These are phyloP conservation scores for Sebastes iracundus DNA, from an alignment of 2,797 vertebrate genomes.

Conservation along the genomic window DNA sequence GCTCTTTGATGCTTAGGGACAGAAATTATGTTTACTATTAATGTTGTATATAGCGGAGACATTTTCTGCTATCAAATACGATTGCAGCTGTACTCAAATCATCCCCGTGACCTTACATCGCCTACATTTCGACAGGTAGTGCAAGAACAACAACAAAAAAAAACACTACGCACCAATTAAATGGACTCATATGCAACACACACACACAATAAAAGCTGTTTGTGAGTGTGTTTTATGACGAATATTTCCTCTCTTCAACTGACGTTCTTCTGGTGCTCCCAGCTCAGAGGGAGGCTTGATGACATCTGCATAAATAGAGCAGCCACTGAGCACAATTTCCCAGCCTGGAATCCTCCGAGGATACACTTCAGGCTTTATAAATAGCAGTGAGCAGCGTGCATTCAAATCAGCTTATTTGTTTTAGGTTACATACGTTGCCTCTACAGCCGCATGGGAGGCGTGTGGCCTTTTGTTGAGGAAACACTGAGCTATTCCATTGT, in stretches of 20 bases:
- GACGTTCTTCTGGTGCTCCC: conserved; percentile 39
- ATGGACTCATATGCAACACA: neutral
- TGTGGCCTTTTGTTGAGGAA: neutral
- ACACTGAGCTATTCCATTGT: neutral
- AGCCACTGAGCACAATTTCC: conserved; percentile 34
- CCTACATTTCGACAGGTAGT: neutral
- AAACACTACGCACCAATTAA: neutral
- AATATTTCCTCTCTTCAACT: conserved; percentile 21
- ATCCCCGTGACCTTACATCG: neutral
- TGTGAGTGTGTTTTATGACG: conserved; percentile 13
- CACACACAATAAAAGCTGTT: neutral
- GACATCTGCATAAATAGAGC: conserved; percentile 61
- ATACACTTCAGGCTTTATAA: conserved; percentile 33
- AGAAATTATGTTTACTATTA: neutral
- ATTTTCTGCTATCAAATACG: neutral
- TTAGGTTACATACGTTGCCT: neutral
- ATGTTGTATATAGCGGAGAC: neutral
- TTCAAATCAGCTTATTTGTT: conserved; percentile 55
- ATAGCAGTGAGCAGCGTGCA: conserved; percentile 28
- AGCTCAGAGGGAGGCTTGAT: conserved; percentile 43
- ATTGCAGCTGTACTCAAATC: neutral
- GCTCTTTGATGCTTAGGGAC: neutral
- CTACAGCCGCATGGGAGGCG: neutral
- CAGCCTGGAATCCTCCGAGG: conserved; percentile 38
- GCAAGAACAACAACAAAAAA: neutral